A percentile compares a stretch with the other conserved stretches of the same genome.
Evolutionary conservation across 2,888 invertebrate genomes (phyloP).

Genomic region (Andrena marginata): DNA sequence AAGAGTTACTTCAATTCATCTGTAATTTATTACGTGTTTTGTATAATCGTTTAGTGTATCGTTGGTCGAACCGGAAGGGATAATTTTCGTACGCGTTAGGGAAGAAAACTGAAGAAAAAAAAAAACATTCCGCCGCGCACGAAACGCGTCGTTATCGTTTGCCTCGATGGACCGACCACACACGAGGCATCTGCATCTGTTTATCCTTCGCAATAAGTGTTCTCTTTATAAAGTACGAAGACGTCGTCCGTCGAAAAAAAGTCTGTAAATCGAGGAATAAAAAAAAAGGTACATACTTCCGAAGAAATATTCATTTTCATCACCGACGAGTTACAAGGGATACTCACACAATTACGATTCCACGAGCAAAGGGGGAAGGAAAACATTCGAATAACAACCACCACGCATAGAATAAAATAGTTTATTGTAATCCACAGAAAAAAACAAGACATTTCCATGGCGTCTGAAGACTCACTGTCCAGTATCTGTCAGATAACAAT

Average conservation of each 20-base stretch:
- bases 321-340: neutral
- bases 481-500: slow-evolving; percentile 81
- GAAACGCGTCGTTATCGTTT: neutral
- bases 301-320: slow-evolving; percentile 8
- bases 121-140: slow-evolving; percentile 31
- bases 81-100: slow-evolving; percentile 1
- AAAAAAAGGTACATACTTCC: slow-evolving; percentile 50
- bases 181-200: neutral
- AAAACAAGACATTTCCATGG: slow-evolving; percentile 83
- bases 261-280: slow-evolving; percentile 58
- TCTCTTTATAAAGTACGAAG: slow-evolving; percentile 28
- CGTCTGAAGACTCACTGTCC: slow-evolving; percentile 83
- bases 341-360: too few species aligned
- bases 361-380: neutral
- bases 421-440: slow-evolving; percentile 85
- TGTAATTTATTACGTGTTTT: slow-evolving; percentile 81
- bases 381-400: neutral
- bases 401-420: slow-evolving; percentile 83
- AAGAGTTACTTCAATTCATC: slow-evolving; percentile 74
- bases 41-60: slow-evolving; percentile 59
- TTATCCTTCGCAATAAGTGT: slow-evolving; percentile 21
- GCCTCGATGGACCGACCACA: neutral
- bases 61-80: slow-evolving; percentile 36
- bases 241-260: slow-evolving; percentile 43
- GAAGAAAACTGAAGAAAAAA: neutral